These are phyloP conservation scores for Chromis chromis DNA, from an alignment of 2,797 vertebrate genomes.

Conservation along the genomic window DNA sequence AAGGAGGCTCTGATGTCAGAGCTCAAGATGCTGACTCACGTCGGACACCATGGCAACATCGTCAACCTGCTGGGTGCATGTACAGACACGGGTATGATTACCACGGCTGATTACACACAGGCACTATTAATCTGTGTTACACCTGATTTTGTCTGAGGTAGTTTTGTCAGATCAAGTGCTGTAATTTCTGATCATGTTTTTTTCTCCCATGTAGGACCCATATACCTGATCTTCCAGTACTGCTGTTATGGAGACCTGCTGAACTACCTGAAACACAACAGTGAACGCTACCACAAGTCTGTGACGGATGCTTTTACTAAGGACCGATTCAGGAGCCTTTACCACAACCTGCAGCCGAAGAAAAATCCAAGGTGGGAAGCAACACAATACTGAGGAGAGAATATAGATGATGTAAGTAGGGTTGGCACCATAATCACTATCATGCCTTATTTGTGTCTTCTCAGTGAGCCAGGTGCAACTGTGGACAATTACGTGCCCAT, in stretches of 20 bases:
- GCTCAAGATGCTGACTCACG: conserved; percentile 96
- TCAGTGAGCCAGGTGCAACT: conserved; percentile 47
- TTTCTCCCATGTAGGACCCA: conserved; percentile 85
- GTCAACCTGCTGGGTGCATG: conserved; percentile 97
- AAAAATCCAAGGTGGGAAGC: conserved; percentile 82
- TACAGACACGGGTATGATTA: conserved; percentile 81
- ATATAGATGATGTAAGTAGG: neutral
- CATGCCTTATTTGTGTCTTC: conserved; percentile 17
- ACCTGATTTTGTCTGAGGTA: neutral
- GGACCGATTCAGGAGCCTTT: conserved; percentile 90
- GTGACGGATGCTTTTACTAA: conserved; percentile 90
- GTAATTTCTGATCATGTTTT: neutral
- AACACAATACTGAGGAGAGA: neutral
- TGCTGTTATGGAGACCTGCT: conserved; percentile 94
- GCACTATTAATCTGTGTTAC: neutral
- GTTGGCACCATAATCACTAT: neutral
- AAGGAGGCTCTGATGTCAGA: conserved; percentile 97
- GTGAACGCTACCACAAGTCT: conserved; percentile 92
- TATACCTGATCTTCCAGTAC: conserved; percentile 97
- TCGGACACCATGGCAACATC: conserved; percentile 93
- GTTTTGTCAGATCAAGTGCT: neutral
- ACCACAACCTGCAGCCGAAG: conserved; percentile 86
- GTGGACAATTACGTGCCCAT: conserved; percentile 72
- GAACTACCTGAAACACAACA: conserved; percentile 92
- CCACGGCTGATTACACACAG: neutral